Evolutionary conservation across 2,888 invertebrate species (phyloP).

Genomic region (Schizotus pectinicornis): DNA sequence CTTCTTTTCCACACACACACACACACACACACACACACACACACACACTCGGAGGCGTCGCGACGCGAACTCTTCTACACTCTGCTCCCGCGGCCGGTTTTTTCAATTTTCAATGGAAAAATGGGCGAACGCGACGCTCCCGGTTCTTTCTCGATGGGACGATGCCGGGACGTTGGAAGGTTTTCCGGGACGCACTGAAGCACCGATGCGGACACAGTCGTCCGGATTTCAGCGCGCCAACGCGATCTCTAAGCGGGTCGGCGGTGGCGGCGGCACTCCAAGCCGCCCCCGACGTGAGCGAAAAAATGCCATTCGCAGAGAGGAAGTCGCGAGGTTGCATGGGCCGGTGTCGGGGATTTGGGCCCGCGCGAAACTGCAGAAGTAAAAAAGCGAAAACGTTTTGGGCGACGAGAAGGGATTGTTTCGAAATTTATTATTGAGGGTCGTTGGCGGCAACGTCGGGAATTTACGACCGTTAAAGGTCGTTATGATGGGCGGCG

Average conservation of each 20-base stretch:
- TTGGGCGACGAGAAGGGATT: too few species aligned
- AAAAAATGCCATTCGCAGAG: too few species aligned
- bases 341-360: too few species aligned
- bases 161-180: conserved; percentile 17
- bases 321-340: too few species aligned
- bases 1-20: conserved; percentile 43
- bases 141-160: conserved; percentile 7
- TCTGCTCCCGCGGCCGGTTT: neutral
- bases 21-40: conserved; percentile 7
- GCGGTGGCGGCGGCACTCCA: conserved; percentile 4
- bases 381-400: too few species aligned
- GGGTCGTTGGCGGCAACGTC: too few species aligned
- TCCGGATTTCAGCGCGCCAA: conserved; percentile 28
- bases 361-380: too few species aligned
- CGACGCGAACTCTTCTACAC: neutral
- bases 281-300: neutral
- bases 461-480: too few species aligned
- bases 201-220: conserved; percentile 26
- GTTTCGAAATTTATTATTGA: too few species aligned
- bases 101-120: too few species aligned
- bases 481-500: too few species aligned
- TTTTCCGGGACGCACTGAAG: conserved; percentile 26
- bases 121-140: too few species aligned
- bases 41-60: conserved; percentile 6
- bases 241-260: conserved; percentile 17